These are phyloP conservation scores for Gadopsis marmoratus DNA, from an alignment of 2,797 vertebrate species.

Conservation along the genomic window DNA sequence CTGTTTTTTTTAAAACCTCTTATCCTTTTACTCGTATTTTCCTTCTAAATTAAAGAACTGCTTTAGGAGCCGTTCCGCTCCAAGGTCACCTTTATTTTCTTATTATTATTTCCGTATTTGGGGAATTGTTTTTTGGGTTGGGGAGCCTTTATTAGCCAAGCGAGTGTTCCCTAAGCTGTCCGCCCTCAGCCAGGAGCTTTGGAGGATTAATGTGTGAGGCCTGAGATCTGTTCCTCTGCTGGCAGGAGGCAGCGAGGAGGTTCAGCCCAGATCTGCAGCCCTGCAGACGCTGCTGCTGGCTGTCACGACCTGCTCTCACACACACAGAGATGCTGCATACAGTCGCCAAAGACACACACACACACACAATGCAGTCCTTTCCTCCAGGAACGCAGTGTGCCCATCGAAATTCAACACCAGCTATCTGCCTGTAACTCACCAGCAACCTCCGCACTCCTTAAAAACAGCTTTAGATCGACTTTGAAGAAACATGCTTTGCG, in stretches of 20 bases:
- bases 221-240: slow-evolving; percentile 29
- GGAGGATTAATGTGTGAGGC: slow-evolving; percentile 61
- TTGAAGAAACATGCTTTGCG: background rate
- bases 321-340: background rate
- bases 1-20: background rate
- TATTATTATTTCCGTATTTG: background rate
- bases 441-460: background rate
- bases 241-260: slow-evolving; percentile 31
- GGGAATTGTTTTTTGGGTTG: background rate
- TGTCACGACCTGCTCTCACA: background rate
- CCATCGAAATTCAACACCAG: background rate
- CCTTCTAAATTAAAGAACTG: background rate
- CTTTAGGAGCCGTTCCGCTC: background rate
- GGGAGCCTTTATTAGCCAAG: background rate
- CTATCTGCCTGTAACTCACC: background rate
- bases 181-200: slow-evolving; percentile 31
- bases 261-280: slow-evolving; percentile 28
- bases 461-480: background rate
- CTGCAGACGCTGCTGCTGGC: slow-evolving; percentile 34
- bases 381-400: background rate
- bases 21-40: background rate
- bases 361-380: background rate
- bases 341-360: background rate
- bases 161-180: background rate
- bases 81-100: background rate